Base-by-base conservation (phyloP, 2,113 vertebrate species). In the Cariama cristata region DNA sequence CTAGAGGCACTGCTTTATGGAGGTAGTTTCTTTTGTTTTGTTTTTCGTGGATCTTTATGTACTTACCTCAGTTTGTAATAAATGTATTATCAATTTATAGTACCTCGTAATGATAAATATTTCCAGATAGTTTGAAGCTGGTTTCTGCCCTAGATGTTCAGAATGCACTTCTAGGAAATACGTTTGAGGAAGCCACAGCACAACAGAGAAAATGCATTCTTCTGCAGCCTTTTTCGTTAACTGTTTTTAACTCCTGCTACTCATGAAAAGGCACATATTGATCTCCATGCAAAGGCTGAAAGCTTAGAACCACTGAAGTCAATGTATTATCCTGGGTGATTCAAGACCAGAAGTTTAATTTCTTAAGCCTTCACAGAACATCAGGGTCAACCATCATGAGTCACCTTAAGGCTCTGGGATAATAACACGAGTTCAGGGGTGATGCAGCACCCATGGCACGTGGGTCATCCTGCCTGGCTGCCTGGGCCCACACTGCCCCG, bases 401-500 rank as follows among this genome's bases (percentile, higher is more conserved):
- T n/a, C 17, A 67, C 28, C 16, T 74, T 17, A 27, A 14, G 40
- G 22, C 20, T 35, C 22, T 1, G 0, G 18, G 18, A 50, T 35
- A 38, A 38, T 20, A 49, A 13, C 4, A 49, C 0, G 3, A 64
- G 9, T 38, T 49, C 13, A 12, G 32, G 26, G 42, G 5, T 32
- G 38, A n/a, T 17, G 33, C 20, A 45, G 17, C 3, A 15, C 7
- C 28, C 28, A 18, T 3, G 30, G 33, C 23, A 79, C 1, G 0
- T 7, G 35, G 26, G 14, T 59, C 32, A 58, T 16, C 24, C 12
- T 62, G 42, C 32, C 35, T 30, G 24, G 20, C 22, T 53, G 47
- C n/a, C 44, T 42, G 45, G 32, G 4, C 22, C 13, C 12, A 6
- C 2, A 1, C 50, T 38, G 60, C 42, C 10, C 32, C 0, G 0